phyloP scores from a whole-genome alignment of 2,113 vertebrate species.

The Thryonomys swinderianus region DNA sequence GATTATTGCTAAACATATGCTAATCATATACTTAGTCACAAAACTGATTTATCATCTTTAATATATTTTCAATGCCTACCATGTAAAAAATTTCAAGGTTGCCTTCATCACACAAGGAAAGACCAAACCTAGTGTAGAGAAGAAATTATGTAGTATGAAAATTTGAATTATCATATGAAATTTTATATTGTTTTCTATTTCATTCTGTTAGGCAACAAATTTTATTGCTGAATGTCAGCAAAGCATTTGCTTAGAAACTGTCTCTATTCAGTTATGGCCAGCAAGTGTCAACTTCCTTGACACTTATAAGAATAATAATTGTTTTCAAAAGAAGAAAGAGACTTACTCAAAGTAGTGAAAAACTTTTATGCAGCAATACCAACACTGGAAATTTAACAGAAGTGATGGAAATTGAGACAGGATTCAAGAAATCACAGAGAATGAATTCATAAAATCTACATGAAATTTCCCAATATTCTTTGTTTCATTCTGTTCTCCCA shows the following conservation, averaged over 20 bases:
- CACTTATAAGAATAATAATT: not conserved
- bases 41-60: not conserved
- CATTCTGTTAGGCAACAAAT: not conserved
- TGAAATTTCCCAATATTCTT: not conserved
- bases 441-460: not conserved
- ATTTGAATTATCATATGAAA: not conserved
- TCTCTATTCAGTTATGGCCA: not conserved
- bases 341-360: not conserved
- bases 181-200: not conserved
- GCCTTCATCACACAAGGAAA: not conserved
- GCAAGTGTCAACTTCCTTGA: not conserved
- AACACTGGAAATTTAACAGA: not conserved
- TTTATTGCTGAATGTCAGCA: not conserved
- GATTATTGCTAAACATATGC: not conserved
- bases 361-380: not conserved
- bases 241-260: not conserved
- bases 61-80: not conserved
- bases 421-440: not conserved
- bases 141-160: not conserved
- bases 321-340: not conserved
- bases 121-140: not conserved
- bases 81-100: not conserved
- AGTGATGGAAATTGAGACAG: not conserved
- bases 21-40: not conserved
- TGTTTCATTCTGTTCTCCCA: not conserved